Evolutionary conservation across 2,888 invertebrate species (phyloP).

Genomic region (Drosophila leonis): DNA sequence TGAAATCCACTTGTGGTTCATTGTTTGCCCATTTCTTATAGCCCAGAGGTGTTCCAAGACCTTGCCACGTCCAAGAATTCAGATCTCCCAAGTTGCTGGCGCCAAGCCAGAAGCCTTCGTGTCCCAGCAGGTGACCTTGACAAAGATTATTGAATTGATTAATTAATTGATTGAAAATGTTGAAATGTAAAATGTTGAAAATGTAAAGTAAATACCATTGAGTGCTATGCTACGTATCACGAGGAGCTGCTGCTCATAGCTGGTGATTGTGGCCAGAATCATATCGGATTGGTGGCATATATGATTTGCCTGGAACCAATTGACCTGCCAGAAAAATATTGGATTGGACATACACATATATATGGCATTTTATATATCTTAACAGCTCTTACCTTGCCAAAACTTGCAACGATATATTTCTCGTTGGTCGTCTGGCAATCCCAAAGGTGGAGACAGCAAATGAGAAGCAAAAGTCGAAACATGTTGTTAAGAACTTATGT

Average conservation of each 20-base stretch:
- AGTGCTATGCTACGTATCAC: slow-evolving; percentile 32
- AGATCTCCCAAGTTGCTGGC: slow-evolving; percentile 48
- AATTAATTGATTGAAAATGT: neutral
- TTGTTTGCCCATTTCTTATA: slow-evolving; percentile 47
- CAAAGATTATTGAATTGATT: too few species aligned
- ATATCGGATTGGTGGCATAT: slow-evolving; percentile 49
- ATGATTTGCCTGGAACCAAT: slow-evolving; percentile 55
- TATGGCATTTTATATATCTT: neutral
- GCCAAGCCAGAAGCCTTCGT: slow-evolving; percentile 58
- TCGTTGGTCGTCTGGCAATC: slow-evolving; percentile 1
- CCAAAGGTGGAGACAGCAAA: slow-evolving; percentile 27
- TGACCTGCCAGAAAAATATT: slow-evolving; percentile 28
- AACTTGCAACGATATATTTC: slow-evolving; percentile 43
- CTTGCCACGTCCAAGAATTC: slow-evolving; percentile 53
- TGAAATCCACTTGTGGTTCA: slow-evolving; percentile 37
- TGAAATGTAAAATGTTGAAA: neutral
- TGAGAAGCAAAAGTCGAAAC: slow-evolving; percentile 40
- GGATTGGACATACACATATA: neutral
- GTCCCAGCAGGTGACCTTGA: slow-evolving; percentile 33
- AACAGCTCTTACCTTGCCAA: slow-evolving; percentile 38
- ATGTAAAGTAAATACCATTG: slow-evolving; percentile 34
- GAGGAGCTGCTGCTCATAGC: slow-evolving; percentile 31
- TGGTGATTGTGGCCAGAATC: slow-evolving; percentile 54
- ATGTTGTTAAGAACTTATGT: slow-evolving; percentile 30
- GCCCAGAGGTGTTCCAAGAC: slow-evolving; percentile 48